A percentile compares a stretch with the other conserved stretches of the same genome.
These are phyloP conservation scores for Psittacara wagleri DNA, from an alignment of 2,113 vertebrate species.

Conservation along the genomic window DNA sequence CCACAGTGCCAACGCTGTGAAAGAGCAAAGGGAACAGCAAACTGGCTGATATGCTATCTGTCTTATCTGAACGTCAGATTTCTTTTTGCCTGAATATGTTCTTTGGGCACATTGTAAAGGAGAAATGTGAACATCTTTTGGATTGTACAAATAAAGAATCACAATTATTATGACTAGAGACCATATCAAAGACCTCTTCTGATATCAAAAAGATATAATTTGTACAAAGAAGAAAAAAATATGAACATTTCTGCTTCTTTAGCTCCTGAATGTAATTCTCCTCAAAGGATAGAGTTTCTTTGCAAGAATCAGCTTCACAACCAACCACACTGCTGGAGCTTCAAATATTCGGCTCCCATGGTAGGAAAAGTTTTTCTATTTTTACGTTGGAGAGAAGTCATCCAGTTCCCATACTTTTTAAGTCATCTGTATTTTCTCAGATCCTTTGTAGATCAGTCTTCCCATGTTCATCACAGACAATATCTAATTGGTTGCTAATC, in stretches of 20 bases:
- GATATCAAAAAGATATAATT: neutral
- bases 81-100: neutral
- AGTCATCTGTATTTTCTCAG: neutral
- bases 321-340: neutral
- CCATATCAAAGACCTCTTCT: neutral
- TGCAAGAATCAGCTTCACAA: conserved; percentile 12
- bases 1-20: neutral
- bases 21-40: neutral
- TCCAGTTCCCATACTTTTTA: neutral
- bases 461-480: neutral
- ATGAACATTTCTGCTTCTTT: neutral
- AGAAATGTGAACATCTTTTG: neutral
- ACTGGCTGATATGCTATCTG: neutral
- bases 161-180: neutral
- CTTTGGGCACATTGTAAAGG: neutral
- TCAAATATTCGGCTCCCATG: neutral
- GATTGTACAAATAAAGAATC: neutral
- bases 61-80: neutral
- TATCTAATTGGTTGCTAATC: neutral
- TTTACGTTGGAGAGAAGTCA: conserved; percentile 7
- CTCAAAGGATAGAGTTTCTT: neutral
- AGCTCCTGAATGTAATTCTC: neutral
- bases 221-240: neutral
- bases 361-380: neutral
- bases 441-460: neutral